Base-by-base conservation (phyloP, 2,113 vertebrate genomes). In the Nannospalax galili region DNA sequence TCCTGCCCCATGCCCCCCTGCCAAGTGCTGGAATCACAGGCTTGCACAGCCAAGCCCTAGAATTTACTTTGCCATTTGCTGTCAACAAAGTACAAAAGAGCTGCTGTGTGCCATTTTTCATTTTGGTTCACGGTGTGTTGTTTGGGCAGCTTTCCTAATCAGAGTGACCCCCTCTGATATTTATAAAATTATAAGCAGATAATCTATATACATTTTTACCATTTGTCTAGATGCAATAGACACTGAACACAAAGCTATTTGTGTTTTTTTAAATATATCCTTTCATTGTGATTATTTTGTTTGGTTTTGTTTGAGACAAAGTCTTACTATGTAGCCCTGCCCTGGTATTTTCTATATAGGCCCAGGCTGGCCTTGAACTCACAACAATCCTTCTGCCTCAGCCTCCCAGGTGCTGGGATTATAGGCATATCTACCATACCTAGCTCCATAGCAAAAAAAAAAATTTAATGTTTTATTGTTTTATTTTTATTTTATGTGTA, bases 131-230 rank as follows among this genome's bases (percentile, higher is more conserved):
- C 32, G 62, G 7, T 20, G 20, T 62, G 60, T 35, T 24, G 2
- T 37, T 82, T 60, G 11, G 17, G 32, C 10, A 79, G 81, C 30
- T 89, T 86, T 91, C 65, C 48, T 75, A 48, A 84, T 56, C 11
- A 56, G 58, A 32, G 80, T 75, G 48, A 67, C 26, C 12, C n/a
- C 62, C 65, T 86, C n/a, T 73, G 22, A 48, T 14, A 60, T n/a
- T 72, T 45, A 58, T 77, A 35, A 91, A 60, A 69, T 87, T n/a
- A 58, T 4, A 67, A 87, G 37, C 10, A 74, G 40, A 69, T 65
- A 86, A 35, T 84, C 75, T 37, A 24, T 30, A 67, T 75, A 32
- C 72, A 32, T 30, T 93, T 88, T 96, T 40, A 79, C 74, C 62
- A 79, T 81, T 22, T 70, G 56, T 45, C 24, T 24, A 72, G 70